Evolutionary conservation across 1,140 invertebrate genomes (phyloP).

Genomic region (Plodia interpunctella): DNA sequence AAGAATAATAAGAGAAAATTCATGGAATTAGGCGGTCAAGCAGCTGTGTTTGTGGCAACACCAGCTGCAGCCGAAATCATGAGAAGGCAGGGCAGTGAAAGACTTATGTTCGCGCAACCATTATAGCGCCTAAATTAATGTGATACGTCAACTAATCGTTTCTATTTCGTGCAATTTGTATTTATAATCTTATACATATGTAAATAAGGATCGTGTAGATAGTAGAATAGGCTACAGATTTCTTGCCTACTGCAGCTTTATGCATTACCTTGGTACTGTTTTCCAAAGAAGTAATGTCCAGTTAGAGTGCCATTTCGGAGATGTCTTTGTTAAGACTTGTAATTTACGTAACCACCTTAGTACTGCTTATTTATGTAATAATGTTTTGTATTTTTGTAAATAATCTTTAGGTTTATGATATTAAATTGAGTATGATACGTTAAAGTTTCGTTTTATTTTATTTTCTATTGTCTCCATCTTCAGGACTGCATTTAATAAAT

Average conservation of each 20-base stretch:
- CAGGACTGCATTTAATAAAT: too few relatives aligned
- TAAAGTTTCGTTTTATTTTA: not conserved
- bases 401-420: constrained; percentile 10
- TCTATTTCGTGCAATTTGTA: constrained; percentile 14
- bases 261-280: constrained; percentile 17
- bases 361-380: constrained; percentile 19
- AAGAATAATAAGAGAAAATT: constrained; percentile 57
- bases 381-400: constrained; percentile 18
- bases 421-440: not conserved
- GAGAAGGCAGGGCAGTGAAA: constrained; percentile 64
- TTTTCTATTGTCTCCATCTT: not conserved
- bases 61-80: constrained; percentile 66
- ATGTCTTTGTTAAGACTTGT: constrained; percentile 21
- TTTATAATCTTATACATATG: constrained; percentile 7
- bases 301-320: constrained; percentile 33
- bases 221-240: constrained; percentile 3
- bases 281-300: constrained; percentile 28
- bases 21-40: constrained; percentile 60
- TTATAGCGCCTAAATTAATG: constrained; percentile 38
- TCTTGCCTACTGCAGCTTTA: constrained; percentile 25
- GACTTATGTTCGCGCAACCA: constrained; percentile 61
- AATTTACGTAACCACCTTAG: constrained; percentile 27
- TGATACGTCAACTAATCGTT: not conserved
- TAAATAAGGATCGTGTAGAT: constrained; percentile 10
- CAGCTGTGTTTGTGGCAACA: constrained; percentile 64